Percentiles rank a stretch among this genome's conserved stretches.
These are phyloP conservation scores for Pseudorasbora parva DNA, from an alignment of 2,113 vertebrate species.

Conservation along the genomic window DNA sequence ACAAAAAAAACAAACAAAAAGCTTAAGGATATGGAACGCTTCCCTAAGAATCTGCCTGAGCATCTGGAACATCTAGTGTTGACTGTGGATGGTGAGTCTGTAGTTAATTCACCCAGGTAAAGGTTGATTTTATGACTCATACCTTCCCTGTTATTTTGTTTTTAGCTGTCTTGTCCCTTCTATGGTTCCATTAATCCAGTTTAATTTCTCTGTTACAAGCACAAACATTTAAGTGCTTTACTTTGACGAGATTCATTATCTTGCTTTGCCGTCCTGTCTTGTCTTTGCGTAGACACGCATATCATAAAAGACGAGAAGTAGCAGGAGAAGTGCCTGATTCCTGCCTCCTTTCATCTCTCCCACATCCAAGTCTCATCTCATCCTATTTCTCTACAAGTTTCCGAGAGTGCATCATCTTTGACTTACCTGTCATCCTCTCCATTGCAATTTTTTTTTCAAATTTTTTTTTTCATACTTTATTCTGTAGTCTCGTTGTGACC, in stretches of 20 bases:
- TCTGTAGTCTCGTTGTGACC: neutral
- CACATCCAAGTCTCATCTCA: constrained; percentile 17
- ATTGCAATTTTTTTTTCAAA: neutral
- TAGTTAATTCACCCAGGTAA: neutral
- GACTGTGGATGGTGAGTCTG: neutral
- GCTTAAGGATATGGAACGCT: no score
- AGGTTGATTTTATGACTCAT: neutral
- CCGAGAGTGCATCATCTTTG: neutral
- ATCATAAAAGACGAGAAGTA: constrained; percentile 57
- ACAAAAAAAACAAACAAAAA: no score
- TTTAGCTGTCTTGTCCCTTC: constrained; percentile 8
- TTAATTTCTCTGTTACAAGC: constrained; percentile 29
- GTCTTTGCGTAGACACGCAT: constrained; percentile 34
- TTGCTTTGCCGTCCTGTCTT: constrained; percentile 41
- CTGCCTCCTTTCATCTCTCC: constrained; percentile 25
- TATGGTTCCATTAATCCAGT: constrained; percentile 57
- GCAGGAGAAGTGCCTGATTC: constrained; percentile 42
- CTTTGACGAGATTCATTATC: constrained; percentile 55
- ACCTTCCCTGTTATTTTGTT: constrained; percentile 20
- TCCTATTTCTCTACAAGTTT: neutral
- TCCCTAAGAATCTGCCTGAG: constrained; percentile 60
- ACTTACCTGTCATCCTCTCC: constrained; percentile 9
- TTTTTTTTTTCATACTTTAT: neutral
- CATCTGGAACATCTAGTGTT: constrained; percentile 55
- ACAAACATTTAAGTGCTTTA: constrained; percentile 64